Base-by-base conservation (phyloP, 2,113 vertebrate species). In the Pangasianodon hypophthalmus region DNA sequence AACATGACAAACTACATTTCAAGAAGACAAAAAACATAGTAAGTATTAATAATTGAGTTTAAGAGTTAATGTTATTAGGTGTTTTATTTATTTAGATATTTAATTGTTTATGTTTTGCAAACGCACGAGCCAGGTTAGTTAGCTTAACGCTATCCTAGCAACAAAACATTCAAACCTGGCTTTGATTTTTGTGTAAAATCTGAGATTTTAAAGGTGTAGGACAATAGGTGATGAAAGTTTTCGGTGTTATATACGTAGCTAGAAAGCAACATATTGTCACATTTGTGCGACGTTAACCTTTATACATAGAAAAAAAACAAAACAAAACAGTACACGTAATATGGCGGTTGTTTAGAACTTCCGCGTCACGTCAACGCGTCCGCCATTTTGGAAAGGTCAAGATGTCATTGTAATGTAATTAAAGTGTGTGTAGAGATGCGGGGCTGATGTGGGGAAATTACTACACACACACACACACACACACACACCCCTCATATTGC, bases 341-440 rank as follows among this genome's bases (percentile, higher is more conserved):
- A 14, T n/a, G 19, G 11, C 7, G 79, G 16, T 19, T 32, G 29
- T 32, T 83, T 41, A 9, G 44, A 44, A 44, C 52, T 58, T 83
- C 52, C n/a, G 52, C 7, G 24, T 29, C 0, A 84, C 82, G 82
- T 62, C 37, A 84, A 60, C 37, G 1, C 11, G 19, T 60, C 82
- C 37, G 82, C 82, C 82, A 84, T 84, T 6, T 62, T 84, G 82
- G 32, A 14, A 26, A 60, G 82, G 82, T 84, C 82, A 0, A 41
- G 2, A 48, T 13, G 29, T 50, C 10, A 29, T 46, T 75, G 6
- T 46, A 44, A 18, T 52, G 48, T 18, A 18, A 54, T 81, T 52
- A 18, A 81, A 81, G n/a, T 81, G 1, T 26, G 13, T 44, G 75
- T 6, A 29, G 46, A 48, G 75, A 64, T 29, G 1, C 62, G 6